phyloP scores from a whole-genome alignment of 1,140 invertebrate genomes.

The Colletes latitarsis region DNA sequence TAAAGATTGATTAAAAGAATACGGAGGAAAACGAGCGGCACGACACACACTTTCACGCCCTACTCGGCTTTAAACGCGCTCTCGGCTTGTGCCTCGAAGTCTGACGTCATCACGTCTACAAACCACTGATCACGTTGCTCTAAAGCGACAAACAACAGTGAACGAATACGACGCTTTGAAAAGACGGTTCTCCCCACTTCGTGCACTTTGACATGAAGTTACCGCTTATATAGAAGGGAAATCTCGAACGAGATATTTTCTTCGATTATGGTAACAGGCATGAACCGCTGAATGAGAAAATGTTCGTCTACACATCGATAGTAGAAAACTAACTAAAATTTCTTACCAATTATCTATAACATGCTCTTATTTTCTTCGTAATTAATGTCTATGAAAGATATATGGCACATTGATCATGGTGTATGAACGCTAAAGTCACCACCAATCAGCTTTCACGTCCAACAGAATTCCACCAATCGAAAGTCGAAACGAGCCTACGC shows the following conservation, averaged over 20 bases:
- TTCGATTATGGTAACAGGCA: background rate
- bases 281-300: background rate
- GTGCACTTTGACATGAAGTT: background rate
- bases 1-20: conserved; percentile 52
- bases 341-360: too few species aligned
- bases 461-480: too few species aligned
- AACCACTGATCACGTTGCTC: conserved; percentile 58
- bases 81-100: conserved; percentile 71
- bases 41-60: conserved; percentile 78
- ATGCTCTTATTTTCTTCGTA: too few species aligned
- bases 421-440: too few species aligned
- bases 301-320: too few species aligned
- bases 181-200: conserved; percentile 18
- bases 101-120: conserved; percentile 77
- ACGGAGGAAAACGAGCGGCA: conserved; percentile 59
- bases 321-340: too few species aligned
- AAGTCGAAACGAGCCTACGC: too few species aligned
- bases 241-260: background rate
- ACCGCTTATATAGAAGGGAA: background rate
- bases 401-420: too few species aligned
- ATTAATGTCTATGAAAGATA: too few species aligned
- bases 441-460: too few species aligned
- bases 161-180: conserved; percentile 40
- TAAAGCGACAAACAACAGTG: conserved; percentile 44
- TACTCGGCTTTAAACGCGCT: conserved; percentile 76